Conservation (phyloP, 1,140 invertebrate genomes). For the Pogonus chalceus region DNA sequence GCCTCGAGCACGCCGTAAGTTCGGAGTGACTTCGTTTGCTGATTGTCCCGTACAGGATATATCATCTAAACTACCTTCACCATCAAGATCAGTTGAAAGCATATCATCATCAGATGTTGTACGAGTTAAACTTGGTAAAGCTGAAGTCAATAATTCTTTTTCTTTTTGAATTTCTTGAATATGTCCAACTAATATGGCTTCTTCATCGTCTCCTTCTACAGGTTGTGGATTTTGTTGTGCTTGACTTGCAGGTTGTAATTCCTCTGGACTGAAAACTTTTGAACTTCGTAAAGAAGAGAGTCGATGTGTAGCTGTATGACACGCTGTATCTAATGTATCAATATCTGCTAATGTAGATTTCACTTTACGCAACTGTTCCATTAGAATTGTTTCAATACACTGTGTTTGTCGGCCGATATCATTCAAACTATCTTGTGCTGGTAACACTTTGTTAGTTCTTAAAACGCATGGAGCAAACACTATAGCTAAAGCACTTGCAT, state of each 20-base stretch:
- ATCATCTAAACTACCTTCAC: slow-evolving; percentile 57
- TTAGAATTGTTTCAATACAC: slow-evolving; percentile 81
- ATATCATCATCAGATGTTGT: slow-evolving; percentile 79
- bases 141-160: slow-evolving; percentile 70
- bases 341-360: slow-evolving; percentile 76
- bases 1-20: not conserved
- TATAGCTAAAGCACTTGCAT: slow-evolving; percentile 79
- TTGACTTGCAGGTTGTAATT: slow-evolving; percentile 38
- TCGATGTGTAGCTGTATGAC: slow-evolving; percentile 63
- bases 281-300: slow-evolving; percentile 63
- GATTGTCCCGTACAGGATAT: slow-evolving; percentile 22
- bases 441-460: slow-evolving; percentile 71
- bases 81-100: slow-evolving; percentile 60
- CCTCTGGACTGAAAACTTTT: slow-evolving; percentile 58
- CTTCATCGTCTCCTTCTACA: slow-evolving; percentile 46
- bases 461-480: slow-evolving; percentile 93
- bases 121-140: slow-evolving; percentile 64
- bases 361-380: slow-evolving; percentile 64
- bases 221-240: slow-evolving; percentile 27
- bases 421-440: slow-evolving; percentile 80
- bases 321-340: slow-evolving; percentile 73
- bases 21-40: not conserved
- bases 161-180: slow-evolving; percentile 69
- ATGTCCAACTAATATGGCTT: slow-evolving; percentile 57
- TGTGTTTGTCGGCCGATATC: slow-evolving; percentile 70